phyloP scores from a whole-genome alignment of 2,888 invertebrate species.

The Drosophila prolongata region DNA sequence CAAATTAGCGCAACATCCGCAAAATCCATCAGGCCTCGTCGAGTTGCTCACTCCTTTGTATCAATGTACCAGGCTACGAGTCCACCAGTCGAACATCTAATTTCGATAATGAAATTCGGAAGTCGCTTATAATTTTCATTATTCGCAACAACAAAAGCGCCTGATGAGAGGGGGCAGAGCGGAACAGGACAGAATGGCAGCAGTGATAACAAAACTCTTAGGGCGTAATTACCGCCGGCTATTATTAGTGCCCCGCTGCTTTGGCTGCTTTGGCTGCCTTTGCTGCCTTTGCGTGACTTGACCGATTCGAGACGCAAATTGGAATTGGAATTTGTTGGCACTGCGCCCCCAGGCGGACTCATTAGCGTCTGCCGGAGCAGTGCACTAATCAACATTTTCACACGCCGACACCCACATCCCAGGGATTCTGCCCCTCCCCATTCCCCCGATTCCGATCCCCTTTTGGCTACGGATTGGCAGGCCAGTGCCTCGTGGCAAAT shows the following conservation, averaged over 20 bases:
- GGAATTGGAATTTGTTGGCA: slow-evolving; percentile 63
- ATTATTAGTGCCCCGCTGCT: slow-evolving; percentile 57
- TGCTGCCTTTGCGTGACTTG: slow-evolving; percentile 44
- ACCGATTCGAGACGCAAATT: slow-evolving; percentile 58
- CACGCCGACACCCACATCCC: slow-evolving; percentile 33
- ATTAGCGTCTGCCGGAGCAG: slow-evolving; percentile 46
- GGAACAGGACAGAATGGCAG: background rate
- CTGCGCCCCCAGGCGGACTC: slow-evolving; percentile 49
- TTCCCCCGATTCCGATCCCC: no score
- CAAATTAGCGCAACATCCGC: slow-evolving; percentile 76
- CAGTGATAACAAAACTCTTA: slow-evolving; percentile 49
- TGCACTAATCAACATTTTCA: slow-evolving; percentile 57
- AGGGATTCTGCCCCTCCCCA: no score
- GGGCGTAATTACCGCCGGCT: slow-evolving; percentile 66
- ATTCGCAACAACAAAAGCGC: slow-evolving; percentile 53
- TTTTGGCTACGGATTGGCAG: slow-evolving; percentile 4
- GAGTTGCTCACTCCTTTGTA: background rate
- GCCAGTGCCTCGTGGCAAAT: slow-evolving; percentile 34
- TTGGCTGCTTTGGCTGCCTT: slow-evolving; percentile 31
- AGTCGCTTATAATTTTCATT: slow-evolving; percentile 77
- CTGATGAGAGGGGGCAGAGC: background rate
- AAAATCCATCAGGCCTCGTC: slow-evolving; percentile 59
- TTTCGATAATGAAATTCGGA: slow-evolving; percentile 80
- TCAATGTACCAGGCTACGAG: background rate
- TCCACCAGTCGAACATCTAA: slow-evolving; percentile 58